Base-by-base conservation (phyloP, 2,888 invertebrate genomes). In the Drosophila aldrichi region DNA sequence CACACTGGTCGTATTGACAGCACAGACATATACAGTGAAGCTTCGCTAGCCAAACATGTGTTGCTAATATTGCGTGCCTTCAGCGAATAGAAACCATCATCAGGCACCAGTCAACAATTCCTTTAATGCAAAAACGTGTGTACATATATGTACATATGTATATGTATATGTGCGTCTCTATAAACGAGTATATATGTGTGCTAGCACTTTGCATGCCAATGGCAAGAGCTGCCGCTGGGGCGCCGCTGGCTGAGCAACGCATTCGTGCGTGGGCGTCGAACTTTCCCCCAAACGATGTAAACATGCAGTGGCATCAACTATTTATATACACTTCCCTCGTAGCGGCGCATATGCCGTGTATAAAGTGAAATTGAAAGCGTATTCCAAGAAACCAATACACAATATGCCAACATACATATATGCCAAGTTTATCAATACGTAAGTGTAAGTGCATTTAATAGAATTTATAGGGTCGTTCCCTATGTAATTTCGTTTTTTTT, bases 201-300 rank as follows among this genome's bases (percentile, higher is more conserved):
- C 41, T 38, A 52, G 32, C 20, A 57, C 62, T 75, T 41, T 51
- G 77, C 80, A 79, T 77, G 77, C 71, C 59, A 63, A 51, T 59
- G 56, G 40, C 40, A 18, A 25, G 40, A 40, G 54, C 25, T 51
- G 79, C 62, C 62, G 20, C 25, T 43, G 54, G 44, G 46, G 54
- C 67, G 54, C 70, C 77, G 70, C 68, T 87, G 77, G 67, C 63
- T 79, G 76, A 73, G 77, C 87, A 84, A 66, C 79, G 84, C 84
- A 88, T 76, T 84, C 83, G 87, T 88, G 88, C 83, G 83, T 84
- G 83, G 89, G 81, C 41, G 70, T 36, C 76, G 84, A 77, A 83
- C 89, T 86, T 87, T 77, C 84, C 73, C 81, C 84, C 68, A 78
- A 49, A 48, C 55, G 57, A 44, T 86, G 64, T 62, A 43, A 83